Conservation (phyloP, 2,888 invertebrate genomes). For the Liposcelis brunnea region DNA sequence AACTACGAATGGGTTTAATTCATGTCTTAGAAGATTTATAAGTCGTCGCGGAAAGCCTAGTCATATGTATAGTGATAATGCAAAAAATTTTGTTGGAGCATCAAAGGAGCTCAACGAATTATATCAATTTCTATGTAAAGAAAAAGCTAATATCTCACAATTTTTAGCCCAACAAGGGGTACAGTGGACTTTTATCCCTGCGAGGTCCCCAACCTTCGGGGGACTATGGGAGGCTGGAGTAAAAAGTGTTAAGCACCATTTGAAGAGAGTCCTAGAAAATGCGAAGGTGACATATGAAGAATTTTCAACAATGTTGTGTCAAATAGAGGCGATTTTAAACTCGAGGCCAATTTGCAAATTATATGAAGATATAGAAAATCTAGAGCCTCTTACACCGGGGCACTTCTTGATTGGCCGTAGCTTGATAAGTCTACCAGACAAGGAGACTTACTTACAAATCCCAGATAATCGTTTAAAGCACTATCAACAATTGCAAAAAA, state of each 20-base stretch:
- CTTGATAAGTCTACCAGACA: constrained; percentile 13
- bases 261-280: constrained; percentile 19
- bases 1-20: constrained; percentile 19
- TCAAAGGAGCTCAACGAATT: constrained; percentile 13
- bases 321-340: constrained; percentile 22
- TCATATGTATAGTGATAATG: constrained; percentile 20
- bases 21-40: constrained; percentile 18
- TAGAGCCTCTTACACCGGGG: constrained; percentile 16
- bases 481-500: constrained; percentile 3
- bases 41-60: constrained; percentile 18
- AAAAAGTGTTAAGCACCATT: constrained; percentile 21
- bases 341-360: constrained; percentile 19
- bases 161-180: constrained; percentile 15
- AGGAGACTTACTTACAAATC: not conserved
- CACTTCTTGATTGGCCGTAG: constrained; percentile 17
- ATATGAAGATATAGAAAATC: constrained; percentile 14
- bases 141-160: constrained; percentile 1
- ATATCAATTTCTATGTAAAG: not conserved
- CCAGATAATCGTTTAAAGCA: not conserved
- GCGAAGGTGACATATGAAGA: constrained; percentile 20
- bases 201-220: constrained; percentile 21
- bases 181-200: constrained; percentile 23
- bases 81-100: constrained; percentile 21
- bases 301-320: constrained; percentile 19
- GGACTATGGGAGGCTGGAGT: constrained; percentile 23